These are phyloP conservation scores for Pterocles burchelli DNA, from an alignment of 2,113 vertebrate genomes.

Conservation along the genomic window DNA sequence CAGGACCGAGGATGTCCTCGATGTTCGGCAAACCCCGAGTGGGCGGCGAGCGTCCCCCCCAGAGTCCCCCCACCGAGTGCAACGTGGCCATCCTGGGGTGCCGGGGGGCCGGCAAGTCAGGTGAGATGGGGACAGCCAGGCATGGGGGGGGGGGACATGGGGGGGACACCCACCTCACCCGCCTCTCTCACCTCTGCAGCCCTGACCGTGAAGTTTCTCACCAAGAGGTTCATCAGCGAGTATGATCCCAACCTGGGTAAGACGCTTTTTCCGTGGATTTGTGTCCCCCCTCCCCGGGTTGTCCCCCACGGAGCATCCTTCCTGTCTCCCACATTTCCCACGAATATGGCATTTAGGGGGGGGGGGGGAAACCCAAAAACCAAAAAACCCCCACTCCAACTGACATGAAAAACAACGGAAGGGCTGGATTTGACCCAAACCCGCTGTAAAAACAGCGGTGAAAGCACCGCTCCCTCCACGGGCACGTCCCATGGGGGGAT, in stretches of 20 bases:
- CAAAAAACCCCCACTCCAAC: neutral
- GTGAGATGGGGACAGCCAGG: slow-evolving; percentile 64
- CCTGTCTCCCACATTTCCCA: neutral
- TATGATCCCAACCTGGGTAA: slow-evolving; percentile 92
- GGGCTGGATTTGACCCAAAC: neutral
- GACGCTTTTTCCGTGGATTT: neutral
- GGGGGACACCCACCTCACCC: neutral
- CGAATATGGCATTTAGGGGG: neutral
- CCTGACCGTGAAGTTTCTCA: slow-evolving; percentile 91
- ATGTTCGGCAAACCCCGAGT: slow-evolving; percentile 86
- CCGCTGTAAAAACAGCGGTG: neutral
- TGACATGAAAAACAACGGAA: neutral
- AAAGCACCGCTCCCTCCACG: fast-evolving
- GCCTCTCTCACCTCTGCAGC: slow-evolving; percentile 74
- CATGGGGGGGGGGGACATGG: too few species aligned
- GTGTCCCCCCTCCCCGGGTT: fast-evolving
- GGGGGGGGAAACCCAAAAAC: neutral
- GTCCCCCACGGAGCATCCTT: neutral
- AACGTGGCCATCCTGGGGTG: slow-evolving; percentile 88
- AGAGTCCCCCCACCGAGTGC: slow-evolving; percentile 73
- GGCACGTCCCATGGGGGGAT: fast-evolving
- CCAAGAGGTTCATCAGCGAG: slow-evolving; percentile 92
- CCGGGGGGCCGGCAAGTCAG: slow-evolving; percentile 87
- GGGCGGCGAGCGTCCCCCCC: slow-evolving; percentile 60
- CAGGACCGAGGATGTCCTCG: slow-evolving; percentile 76